Base-by-base conservation (phyloP, 2,888 invertebrate species). In the Saturnia japonica region DNA sequence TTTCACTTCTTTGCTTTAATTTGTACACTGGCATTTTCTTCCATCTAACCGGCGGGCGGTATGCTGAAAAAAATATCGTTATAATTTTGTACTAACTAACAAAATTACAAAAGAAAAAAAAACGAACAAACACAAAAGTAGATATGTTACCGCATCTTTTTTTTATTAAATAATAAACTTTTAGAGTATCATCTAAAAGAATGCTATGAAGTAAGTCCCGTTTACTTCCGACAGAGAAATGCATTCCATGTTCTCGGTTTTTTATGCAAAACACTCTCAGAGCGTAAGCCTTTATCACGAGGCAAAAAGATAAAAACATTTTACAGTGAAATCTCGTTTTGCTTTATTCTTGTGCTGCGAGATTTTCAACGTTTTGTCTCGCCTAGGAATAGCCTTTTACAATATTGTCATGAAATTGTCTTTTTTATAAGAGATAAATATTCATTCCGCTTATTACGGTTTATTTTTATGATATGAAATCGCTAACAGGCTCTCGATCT, bases 181-280 rank as follows among this genome's bases (percentile, higher is more conserved):
- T 51, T 51, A 51, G 1, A 12, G 57, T 57, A 57, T 28, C 57
- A 60, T 60, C 19, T 60, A 60, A 60, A 54, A 60, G 16, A 34
- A 25, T n/a, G 12, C 22, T 9, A 14, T 22, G 51, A 57, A 68
- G 16, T 42, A n/a, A 77, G 75, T 71, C 74, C 51, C 69, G 66
- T 74, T 71, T 71, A 71, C 14, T 71, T 75, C 47, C 67, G 72
- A 73, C 74, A 76, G 79, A 78, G 80, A 83, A 83, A 81, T 81
- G 80, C 81, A 79, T 78, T 78, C 76, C 77, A 82, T 79, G 77
- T 76, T 76, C 71, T 66, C 77, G 71, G 76, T 77, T 81, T 80
- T 34, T 79, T 78, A 83, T 81, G 80, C 78, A 78, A 84, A 85
- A 80, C 75, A 80, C 80, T 81, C 84, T 82, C 76, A 74, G 71